Percentiles rank a stretch among this genome's conserved stretches.
These are phyloP conservation scores for Tenualosa thibaudeaui DNA, from an alignment of 2,797 vertebrate genomes.

Conservation along the genomic window DNA sequence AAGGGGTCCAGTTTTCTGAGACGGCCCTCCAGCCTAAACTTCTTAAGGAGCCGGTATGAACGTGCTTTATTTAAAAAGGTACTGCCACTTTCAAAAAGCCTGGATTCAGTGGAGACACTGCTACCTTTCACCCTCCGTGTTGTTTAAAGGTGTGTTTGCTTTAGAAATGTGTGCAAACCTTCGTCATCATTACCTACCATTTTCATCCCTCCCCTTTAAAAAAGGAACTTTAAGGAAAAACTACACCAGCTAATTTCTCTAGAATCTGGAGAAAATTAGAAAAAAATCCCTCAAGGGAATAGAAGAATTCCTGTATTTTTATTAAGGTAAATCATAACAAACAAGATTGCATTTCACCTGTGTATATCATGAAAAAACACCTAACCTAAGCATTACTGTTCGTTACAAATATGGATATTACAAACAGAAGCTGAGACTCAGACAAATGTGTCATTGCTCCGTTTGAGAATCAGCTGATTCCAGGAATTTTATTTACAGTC, in stretches of 20 bases:
- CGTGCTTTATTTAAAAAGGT: conserved; percentile 78
- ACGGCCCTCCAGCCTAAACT: conserved; percentile 90
- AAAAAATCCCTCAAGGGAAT: not conserved
- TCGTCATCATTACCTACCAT: conserved; percentile 91
- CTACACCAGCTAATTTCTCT: conserved; percentile 73
- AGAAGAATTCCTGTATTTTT: conserved; percentile 44
- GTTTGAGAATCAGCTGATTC: conserved; percentile 22
- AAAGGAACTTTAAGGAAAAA: conserved; percentile 66
- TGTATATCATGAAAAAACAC: conserved; percentile 19
- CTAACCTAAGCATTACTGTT: conserved; percentile 4
- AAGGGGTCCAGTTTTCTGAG: conserved; percentile 82
- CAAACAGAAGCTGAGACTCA: not conserved
- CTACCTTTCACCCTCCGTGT: conserved; percentile 90
- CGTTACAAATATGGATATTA: not conserved
- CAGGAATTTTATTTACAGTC: conserved; percentile 22
- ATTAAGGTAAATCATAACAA: conserved; percentile 40
- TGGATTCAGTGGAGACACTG: conserved; percentile 83
- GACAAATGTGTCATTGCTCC: not conserved
- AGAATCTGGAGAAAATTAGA: conserved; percentile 34
- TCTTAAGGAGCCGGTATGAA: conserved; percentile 88
- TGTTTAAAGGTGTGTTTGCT: conserved; percentile 89
- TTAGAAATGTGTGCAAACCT: conserved; percentile 84
- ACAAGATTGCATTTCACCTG: conserved; percentile 35
- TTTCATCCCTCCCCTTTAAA: conserved; percentile 68
- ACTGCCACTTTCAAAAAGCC: conserved; percentile 76